phyloP scores from a whole-genome alignment of 2,888 invertebrate species.

The Agapostemon virescens region DNA sequence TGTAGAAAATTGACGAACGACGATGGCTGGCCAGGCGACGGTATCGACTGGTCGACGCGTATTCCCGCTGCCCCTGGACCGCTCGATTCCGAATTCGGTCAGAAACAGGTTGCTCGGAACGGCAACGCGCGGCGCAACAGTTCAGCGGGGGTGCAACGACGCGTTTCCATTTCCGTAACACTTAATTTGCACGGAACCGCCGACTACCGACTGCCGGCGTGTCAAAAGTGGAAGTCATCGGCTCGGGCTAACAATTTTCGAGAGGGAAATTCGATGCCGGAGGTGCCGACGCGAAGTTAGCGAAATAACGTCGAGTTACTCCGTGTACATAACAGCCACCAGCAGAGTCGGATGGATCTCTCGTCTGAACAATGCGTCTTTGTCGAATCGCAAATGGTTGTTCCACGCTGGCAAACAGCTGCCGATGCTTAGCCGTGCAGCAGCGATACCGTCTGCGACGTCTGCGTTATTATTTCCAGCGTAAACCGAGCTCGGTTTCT shows the following conservation, averaged over 20 bases:
- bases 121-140: no score
- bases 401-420: slow-evolving; percentile 67
- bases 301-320: slow-evolving; percentile 75
- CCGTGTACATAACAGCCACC: slow-evolving; percentile 73
- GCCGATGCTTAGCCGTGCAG: slow-evolving; percentile 70
- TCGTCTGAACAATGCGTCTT: slow-evolving; percentile 75
- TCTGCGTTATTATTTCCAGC: slow-evolving; percentile 61
- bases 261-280: slow-evolving; percentile 38
- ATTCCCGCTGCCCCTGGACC: no score
- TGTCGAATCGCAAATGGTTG: slow-evolving; percentile 69
- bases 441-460: slow-evolving; percentile 64
- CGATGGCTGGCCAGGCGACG: no score
- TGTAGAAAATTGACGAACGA: no score
- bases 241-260: slow-evolving; percentile 26
- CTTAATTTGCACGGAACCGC: neutral
- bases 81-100: no score
- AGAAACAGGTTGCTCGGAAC: no score
- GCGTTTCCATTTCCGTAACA: neutral
- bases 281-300: slow-evolving; percentile 53
- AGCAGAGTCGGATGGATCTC: slow-evolving; percentile 69
- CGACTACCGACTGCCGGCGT: neutral
- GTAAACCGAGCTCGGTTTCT: slow-evolving; percentile 46
- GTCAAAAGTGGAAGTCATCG: slow-evolving; percentile 24
- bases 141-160: no score
- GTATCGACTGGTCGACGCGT: no score